Base-by-base conservation (phyloP, 2,113 vertebrate species). In the Pyrgilauda ruficollis region DNA sequence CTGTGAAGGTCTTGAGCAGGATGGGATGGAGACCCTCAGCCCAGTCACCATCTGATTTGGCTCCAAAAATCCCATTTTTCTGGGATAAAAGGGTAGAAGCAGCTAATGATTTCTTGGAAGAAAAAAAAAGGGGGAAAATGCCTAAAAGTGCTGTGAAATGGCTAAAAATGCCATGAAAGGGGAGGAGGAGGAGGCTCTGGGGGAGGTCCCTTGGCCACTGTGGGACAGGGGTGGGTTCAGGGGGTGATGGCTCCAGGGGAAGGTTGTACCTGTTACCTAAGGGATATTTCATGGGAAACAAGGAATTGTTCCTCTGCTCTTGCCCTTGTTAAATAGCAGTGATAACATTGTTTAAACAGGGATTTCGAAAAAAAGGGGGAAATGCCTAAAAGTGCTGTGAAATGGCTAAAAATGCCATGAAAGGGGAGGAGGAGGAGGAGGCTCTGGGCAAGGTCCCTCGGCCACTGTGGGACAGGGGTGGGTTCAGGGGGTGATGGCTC, bases 321-420 rank as follows among this genome's bases (percentile, higher is more conserved):
- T 74, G 46, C 64, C 77, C 47, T 53, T 16, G 59, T 53, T 61
- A 14, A 67, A 43, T 1, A 74, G 21, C n/a, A 53, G 50, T 0
- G 1, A 55, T 89, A 39, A 33, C 5, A 8, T 7, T 83, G 53
- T 88, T 94, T 49, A 19, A 84, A n/a, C n/a, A n/a, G n/a, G n/a
- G n/a, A n/a, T n/a, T n/a, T n/a, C n/a, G n/a, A 66, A 43, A 30
- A 30, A 0, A 4, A 2, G 2, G 8, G 26, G 0, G 2, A 68
- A 46, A 61, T 67, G 27, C 44, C 35, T 64, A 4, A 11, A 76
- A 53, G 13, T 59, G 18, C 52, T 19, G 44, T 58, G 22, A 44
- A 73, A 44, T 50, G 43, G 11, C 43, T 64, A 28, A 61, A 82
- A 82, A 46, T 28, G 44, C 37, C 37, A 20, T 52, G 50, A 52